Evolutionary conservation across 1,140 invertebrate species (phyloP).

Genomic region (Temnothorax longispinosus): DNA sequence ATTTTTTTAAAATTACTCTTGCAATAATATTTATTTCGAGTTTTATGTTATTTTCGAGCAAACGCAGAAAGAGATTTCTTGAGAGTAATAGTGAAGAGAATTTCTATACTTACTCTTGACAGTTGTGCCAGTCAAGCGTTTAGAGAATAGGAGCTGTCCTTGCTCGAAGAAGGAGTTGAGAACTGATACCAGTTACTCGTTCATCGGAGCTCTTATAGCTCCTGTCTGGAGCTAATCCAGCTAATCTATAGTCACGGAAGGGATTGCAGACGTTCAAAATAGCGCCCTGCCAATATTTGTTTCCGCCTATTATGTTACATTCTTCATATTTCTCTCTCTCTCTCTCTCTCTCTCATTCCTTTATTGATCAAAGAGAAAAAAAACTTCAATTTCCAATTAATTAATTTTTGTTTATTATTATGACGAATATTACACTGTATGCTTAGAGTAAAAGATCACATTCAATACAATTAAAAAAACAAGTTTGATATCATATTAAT

Average conservation of each 20-base stretch:
- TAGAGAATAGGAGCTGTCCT: conserved; percentile 71
- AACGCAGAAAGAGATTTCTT: not conserved
- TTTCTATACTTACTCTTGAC: conserved; percentile 33
- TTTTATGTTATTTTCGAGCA: not conserved
- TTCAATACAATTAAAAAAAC: too few species aligned
- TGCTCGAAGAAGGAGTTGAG: conserved; percentile 72
- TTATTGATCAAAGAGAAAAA: too few species aligned
- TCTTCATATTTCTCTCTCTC: not conserved
- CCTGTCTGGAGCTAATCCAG: conserved; percentile 64
- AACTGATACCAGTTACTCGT: conserved; percentile 76
- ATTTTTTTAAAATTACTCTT: not conserved
- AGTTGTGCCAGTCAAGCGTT: not conserved
- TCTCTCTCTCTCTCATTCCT: too few species aligned
- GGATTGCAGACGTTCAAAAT: conserved; percentile 71
- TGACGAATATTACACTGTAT: too few species aligned
- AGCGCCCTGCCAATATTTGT: conserved; percentile 4
- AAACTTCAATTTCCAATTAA: too few species aligned
- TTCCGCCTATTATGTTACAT: conserved; percentile 39
- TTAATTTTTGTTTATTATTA: too few species aligned
- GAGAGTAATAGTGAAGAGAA: not conserved
- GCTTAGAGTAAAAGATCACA: too few species aligned
- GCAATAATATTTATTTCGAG: not conserved
- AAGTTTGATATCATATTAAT: too few species aligned
- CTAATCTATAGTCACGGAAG: conserved; percentile 71
- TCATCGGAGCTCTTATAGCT: conserved; percentile 79